Base-by-base conservation (phyloP, 2,797 vertebrate genomes). In the Heteromormyrus szaboi region DNA sequence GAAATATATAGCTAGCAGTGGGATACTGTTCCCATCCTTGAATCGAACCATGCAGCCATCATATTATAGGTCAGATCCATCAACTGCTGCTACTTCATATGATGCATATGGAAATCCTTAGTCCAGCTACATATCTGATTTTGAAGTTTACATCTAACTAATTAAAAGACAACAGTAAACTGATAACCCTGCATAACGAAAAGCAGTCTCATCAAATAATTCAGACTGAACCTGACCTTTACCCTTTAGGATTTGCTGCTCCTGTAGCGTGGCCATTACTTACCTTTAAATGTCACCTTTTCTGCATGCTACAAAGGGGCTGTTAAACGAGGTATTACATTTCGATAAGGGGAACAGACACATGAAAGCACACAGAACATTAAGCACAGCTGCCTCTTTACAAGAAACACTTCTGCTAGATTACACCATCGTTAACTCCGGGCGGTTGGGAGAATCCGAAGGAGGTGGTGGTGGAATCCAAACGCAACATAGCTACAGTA, bases 291-390 rank as follows among this genome's bases (percentile, higher is more conserved):
- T 44, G 12, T 65, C 22, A 85, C 22, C 41, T 33, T 85, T 85
- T 85, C n/a, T 25, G 81, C 46, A 85, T 48, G 12, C 84, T 85
- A 85, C 51, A 84, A 88, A 88, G 44, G 53, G 81, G 72, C 50
- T 85, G 84, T 51, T 85, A 51, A 85, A 54, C 1, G 6, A 85
- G 14, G 51, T 6, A 46, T 81, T 81, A 85, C 84, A 29, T 29
- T 85, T 81, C 3, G 41, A 81, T 37, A 81, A 81, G 44, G 48
- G 84, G 84, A 33, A 51, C 68, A 72, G 76, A 81, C 25, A 85
- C 41, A 54, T 17, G 22, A 54, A 85, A 85, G 83, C 83, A 85
- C 12, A 29, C 12, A 85, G 84, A 54, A 51, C 53, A 44, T 59
- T 12, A 85, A 46, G 46, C 6, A 51, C 22, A 50, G 44, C 48